phyloP scores from a whole-genome alignment of 1,140 invertebrate species.

The Brachionus koreanus region DNA sequence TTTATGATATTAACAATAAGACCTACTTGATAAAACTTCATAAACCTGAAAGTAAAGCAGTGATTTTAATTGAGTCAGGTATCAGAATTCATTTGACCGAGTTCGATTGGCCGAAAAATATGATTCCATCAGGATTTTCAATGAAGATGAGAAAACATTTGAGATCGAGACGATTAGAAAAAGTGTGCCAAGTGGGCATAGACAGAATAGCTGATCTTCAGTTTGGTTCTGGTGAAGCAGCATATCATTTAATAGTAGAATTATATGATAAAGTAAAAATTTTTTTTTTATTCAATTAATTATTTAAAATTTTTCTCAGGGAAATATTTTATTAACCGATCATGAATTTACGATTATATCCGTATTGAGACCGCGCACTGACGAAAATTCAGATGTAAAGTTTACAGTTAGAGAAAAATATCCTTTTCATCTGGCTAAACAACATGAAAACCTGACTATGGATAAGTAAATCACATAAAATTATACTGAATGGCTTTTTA shows the following conservation, averaged over 20 bases:
- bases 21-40: conserved; percentile 85
- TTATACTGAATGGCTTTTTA: background rate
- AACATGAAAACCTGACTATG: conserved; percentile 59
- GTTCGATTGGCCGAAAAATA: conserved; percentile 98
- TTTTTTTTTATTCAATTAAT: background rate
- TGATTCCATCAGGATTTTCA: conserved; percentile 86
- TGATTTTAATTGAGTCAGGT: conserved; percentile 89
- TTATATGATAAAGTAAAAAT: conserved; percentile 75
- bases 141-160: conserved; percentile 99
- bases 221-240: conserved; percentile 73
- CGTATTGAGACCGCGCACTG: conserved; percentile 83
- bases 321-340: conserved; percentile 93
- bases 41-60: conserved; percentile 47
- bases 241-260: conserved; percentile 92
- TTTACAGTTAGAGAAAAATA: conserved; percentile 88
- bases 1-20: conserved; percentile 95
- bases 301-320: conserved; percentile 56
- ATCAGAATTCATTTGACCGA: conserved; percentile 84
- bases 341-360: conserved; percentile 83
- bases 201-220: conserved; percentile 58
- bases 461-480: conserved; percentile 51
- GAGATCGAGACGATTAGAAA: conserved; percentile 87
- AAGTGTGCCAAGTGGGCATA: conserved; percentile 78
- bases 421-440: conserved; percentile 71
- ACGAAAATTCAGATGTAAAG: conserved; percentile 78